Base-by-base conservation (phyloP, 2,113 vertebrate genomes). In the Perccottus glenii region DNA sequence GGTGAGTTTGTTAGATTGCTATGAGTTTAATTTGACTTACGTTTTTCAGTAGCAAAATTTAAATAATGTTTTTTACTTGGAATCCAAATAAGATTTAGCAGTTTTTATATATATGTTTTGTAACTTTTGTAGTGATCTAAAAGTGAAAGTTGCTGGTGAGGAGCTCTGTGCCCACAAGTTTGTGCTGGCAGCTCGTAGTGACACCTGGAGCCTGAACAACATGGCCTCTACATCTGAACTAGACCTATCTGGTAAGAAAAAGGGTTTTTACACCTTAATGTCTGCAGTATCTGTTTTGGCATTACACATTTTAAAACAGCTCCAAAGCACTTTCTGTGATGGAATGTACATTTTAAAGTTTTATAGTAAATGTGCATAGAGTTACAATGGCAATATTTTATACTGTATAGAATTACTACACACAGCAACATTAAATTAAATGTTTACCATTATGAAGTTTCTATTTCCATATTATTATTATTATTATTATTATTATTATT, bases 151-250 rank as follows among this genome's bases (percentile, higher is more conserved):
- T 57, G 93, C 93, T 46, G 92, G 88, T 64, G 87, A 90, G 64
- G 73, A 52, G 57, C 90, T 98, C 81, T 88, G 53, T 2, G 96
- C 95, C 74, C 98, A 99, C 86, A 99, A 98, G 87, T 99, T 99
- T 88, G 95, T 99, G 42, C 82, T 99, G 92, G 98, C 98, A 0
- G 97, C 98, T 2, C 96, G 96, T 67, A 98, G 94, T 35, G 98
- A 99, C 36, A 74, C 83, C 14, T 99, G 98, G 98, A 99, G 96
- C 69, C 91, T 98, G 64, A 82, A 92, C 80, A 98, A 86, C 89
- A 82, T 99, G 68, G 92, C 94, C 56, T 93, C 95, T 14, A 94
- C 92, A 7, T 81, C 94, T 50, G 95, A 98, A 83, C 90, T 99
- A 85, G 96, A 99, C 87, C 91, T 99, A 16, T 95, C 96, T 88